Evolutionary conservation across 1,140 invertebrate species (phyloP), one percentile per base, ranked within the genome.

Genomic region (Panulirus ornatus): DNA sequence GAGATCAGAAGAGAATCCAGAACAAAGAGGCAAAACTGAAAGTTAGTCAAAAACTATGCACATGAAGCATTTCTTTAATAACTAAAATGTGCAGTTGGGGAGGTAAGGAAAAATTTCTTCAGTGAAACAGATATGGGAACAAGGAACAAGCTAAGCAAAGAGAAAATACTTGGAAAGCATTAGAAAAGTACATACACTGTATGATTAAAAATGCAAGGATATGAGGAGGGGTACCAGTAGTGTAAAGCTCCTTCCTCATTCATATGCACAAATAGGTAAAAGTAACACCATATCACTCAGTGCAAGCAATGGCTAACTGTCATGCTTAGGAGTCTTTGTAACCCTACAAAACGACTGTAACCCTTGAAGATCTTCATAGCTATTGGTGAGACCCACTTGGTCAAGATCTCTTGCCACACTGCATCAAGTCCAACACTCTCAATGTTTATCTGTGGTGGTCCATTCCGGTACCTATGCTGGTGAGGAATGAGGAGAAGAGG

Each of bases 371-470:
- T 94, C 92, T 95, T 95, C 83, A 95, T 94, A 92, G 96, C 96
- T 34, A 96, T 93, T 22, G 95, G 95, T n/a, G 94, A 91, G 19
- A 96, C 94, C 93, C 94, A 96, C 63, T 94, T 94, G 27, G 94
- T 92, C 1, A 96, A 93, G 86, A 96, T 94, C 76, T 95, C 93
- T 3, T 96, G 93, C 96, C 96, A 96, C 40, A 96, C 94, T 63
- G 93, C 91, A 85, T 96, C 95, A 81, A 94, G 94, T 11, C 94
- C 95, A 75, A 96, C 82, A 27, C 42, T 47, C n/a, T 63, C 19
- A 9, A 90, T 34, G n/a, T 34, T n/a, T 27, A 30, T 30, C 30
- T 90, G 82, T 0, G 63, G 71, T 0, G 89, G 89, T 30, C 58
- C 58, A 66, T 30, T 27, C n/a, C 30, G 8, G 27, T 66, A 66